Conservation (phyloP, 2,888 invertebrate genomes). For the Stenoptilia bipunctidactyla region DNA sequence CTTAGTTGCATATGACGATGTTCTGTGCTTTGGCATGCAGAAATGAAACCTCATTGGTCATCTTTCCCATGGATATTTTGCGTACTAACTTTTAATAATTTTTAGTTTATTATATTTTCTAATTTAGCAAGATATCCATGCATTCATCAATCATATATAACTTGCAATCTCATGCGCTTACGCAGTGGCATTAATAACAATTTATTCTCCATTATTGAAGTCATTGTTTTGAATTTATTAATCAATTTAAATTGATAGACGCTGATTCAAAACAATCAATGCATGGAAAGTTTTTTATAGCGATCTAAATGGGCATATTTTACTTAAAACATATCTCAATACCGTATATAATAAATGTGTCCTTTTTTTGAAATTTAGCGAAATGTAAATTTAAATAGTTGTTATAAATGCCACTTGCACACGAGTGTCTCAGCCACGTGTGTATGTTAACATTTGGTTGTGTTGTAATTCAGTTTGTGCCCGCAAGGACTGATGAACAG, state of each 20-base stretch:
- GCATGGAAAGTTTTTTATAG: no score
- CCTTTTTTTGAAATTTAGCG: not conserved
- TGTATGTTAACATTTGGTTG: conserved; percentile 56
- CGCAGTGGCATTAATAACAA: conserved; percentile 58
- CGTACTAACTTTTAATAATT: not conserved
- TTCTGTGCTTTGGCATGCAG: conserved; percentile 69
- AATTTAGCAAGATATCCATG: conserved; percentile 25
- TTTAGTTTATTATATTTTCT: not conserved
- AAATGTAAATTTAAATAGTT: not conserved
- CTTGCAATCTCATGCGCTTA: conserved; percentile 45
- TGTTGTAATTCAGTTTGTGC: conserved; percentile 83
- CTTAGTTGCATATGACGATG: conserved; percentile 52
- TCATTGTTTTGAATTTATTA: no score
- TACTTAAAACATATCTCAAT: no score
- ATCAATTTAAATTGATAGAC: no score
- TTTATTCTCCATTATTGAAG: conserved; percentile 20
- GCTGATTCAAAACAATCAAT: no score
- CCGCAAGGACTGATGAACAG: conserved; percentile 90
- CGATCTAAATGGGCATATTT: no score
- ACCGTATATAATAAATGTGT: no score
- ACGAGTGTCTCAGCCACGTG: not conserved
- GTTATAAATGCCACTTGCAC: conserved; percentile 40
- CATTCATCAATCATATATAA: conserved; percentile 52
- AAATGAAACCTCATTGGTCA: conserved; percentile 50
- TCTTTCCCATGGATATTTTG: conserved; percentile 17